phyloP scores from a whole-genome alignment of 2,888 invertebrate genomes.

The Melinopterus prodromus region DNA sequence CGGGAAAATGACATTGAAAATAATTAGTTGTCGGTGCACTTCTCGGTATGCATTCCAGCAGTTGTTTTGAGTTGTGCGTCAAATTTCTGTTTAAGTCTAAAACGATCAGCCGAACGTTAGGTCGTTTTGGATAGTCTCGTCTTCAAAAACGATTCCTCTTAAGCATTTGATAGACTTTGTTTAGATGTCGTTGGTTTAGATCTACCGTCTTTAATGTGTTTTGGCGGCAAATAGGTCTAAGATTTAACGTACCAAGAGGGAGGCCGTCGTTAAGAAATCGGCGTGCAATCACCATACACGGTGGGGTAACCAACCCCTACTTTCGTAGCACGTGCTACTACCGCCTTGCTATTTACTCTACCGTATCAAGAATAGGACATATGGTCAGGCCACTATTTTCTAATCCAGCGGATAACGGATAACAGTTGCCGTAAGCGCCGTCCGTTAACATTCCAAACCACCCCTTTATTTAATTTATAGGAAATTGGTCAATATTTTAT shows the following conservation, averaged over 20 bases:
- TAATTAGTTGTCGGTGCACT: not conserved
- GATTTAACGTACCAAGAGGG: not conserved
- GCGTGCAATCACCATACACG: not conserved
- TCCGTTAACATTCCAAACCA: not conserved
- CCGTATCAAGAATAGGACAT: not conserved
- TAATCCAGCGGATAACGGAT: not conserved
- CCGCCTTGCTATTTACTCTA: not conserved
- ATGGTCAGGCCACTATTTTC: not conserved
- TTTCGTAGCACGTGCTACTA: constrained; percentile 4
- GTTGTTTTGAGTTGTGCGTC: not conserved
- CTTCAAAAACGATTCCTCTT: not conserved
- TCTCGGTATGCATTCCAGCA: not conserved
- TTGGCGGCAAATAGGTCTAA: not conserved
- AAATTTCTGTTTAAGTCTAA: not conserved
- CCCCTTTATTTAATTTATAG: not conserved
- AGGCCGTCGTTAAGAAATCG: not conserved
- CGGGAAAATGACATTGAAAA: not conserved
- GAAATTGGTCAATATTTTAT: not conserved
- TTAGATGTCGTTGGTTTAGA: not conserved
- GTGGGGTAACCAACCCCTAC: not conserved
- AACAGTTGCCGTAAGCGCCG: not conserved
- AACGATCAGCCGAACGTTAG: not conserved
- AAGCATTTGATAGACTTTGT: not conserved
- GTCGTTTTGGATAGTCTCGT: not conserved
- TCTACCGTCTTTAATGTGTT: not conserved